Evolutionary conservation across 1,140 invertebrate genomes (phyloP).

Genomic region (Achatina immaculata): DNA sequence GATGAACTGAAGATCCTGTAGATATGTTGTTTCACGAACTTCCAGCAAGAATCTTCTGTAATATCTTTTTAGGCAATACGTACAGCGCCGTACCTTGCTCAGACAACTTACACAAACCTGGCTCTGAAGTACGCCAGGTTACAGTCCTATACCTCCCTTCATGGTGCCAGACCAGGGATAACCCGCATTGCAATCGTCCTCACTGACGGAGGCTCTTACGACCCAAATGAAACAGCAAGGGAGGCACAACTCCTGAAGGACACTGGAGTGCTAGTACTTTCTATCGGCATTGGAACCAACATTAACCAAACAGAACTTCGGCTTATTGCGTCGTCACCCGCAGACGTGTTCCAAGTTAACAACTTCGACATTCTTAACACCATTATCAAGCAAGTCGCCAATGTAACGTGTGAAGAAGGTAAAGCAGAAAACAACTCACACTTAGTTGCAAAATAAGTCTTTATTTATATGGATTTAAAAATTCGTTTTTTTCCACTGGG

Average conservation of each 20-base stretch:
- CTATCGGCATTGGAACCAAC: slow-evolving; percentile 1
- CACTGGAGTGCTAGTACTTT: not conserved
- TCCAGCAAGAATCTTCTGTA: no score
- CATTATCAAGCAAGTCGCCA: not conserved
- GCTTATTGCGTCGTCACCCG: not conserved
- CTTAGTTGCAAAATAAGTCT: no score
- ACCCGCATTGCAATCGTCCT: slow-evolving; percentile 23
- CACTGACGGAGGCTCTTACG: slow-evolving; percentile 34
- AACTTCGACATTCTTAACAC: not conserved
- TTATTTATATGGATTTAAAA: no score
- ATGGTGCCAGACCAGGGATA: slow-evolving; percentile 5
- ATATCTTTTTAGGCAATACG: slow-evolving; percentile 2
- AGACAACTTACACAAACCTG: slow-evolving; percentile 16
- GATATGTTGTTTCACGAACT: no score
- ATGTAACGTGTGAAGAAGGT: not conserved
- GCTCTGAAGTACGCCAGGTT: slow-evolving; percentile 20
- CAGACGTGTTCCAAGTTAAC: slow-evolving; percentile 6
- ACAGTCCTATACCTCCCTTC: not conserved
- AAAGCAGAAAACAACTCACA: no score
- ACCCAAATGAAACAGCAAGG: not conserved
- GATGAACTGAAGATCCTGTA: no score
- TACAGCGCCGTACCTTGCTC: not conserved
- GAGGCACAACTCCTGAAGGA: not conserved
- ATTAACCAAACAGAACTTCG: not conserved
- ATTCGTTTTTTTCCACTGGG: no score